Conservation (phyloP, 2,797 vertebrate genomes). For the Coranthus polyacanthus region DNA sequence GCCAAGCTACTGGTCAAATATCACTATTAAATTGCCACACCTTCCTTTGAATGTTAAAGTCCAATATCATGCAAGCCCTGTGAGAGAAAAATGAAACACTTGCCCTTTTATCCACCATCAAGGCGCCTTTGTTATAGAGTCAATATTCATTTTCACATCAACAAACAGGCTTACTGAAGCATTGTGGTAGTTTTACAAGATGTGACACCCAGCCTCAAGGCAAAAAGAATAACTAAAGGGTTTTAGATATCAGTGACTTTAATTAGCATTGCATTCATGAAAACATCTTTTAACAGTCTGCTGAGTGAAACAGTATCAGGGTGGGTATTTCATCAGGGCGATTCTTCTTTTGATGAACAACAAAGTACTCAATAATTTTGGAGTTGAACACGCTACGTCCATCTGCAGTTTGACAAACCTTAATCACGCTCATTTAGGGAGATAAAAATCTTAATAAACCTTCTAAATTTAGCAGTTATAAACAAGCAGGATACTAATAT, state of each 20-base stretch:
- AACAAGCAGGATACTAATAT: neutral
- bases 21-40: constrained; percentile 27
- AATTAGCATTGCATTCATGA: constrained; percentile 38
- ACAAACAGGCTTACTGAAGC: constrained; percentile 43
- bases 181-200: constrained; percentile 29
- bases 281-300: constrained; percentile 25
- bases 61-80: constrained; percentile 2
- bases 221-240: constrained; percentile 26
- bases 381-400: neutral
- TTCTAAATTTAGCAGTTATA: neutral
- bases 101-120: constrained; percentile 25
- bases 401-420: neutral
- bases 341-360: constrained; percentile 9
- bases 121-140: constrained; percentile 36
- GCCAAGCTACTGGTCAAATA: constrained; percentile 25
- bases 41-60: constrained; percentile 33
- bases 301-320: constrained; percentile 2
- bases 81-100: constrained; percentile 25
- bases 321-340: neutral
- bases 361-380: too few relatives aligned
- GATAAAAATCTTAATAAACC: neutral
- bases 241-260: constrained; percentile 53
- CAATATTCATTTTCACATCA: constrained; percentile 41
- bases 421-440: neutral
- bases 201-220: constrained; percentile 50